Evolutionary conservation across 1,140 invertebrate species (phyloP).

Genomic region (Sipha flava): DNA sequence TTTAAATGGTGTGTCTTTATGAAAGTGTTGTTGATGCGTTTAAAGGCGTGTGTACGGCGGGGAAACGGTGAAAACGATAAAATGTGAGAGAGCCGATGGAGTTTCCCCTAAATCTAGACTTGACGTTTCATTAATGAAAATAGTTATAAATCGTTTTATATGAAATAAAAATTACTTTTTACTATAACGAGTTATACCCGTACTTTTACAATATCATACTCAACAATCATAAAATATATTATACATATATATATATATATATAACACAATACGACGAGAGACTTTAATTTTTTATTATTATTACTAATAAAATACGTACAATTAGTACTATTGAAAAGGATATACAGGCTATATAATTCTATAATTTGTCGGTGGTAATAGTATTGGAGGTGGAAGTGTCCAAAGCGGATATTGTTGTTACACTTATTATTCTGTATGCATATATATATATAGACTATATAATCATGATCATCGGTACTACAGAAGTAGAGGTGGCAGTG

Average conservation of each 20-base stretch:
- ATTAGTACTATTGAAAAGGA: not conserved
- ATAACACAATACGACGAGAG: too few relatives aligned
- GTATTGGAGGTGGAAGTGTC: not conserved
- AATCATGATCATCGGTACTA: not conserved
- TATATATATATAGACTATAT: not conserved
- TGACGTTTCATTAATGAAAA: not conserved
- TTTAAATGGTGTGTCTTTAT: too few relatives aligned
- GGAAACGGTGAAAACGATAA: too few relatives aligned
- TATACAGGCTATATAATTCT: not conserved
- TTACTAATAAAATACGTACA: not conserved
- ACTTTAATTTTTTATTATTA: not conserved
- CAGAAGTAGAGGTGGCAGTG: not conserved
- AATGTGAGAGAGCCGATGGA: not conserved
- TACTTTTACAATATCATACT: too few relatives aligned
- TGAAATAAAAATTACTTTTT: not conserved
- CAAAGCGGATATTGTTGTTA: slow-evolving; percentile 12
- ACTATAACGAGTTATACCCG: not conserved
- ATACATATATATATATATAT: too few relatives aligned
- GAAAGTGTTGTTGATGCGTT: too few relatives aligned
- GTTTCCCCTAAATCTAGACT: not conserved
- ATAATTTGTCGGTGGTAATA: not conserved
- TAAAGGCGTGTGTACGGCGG: too few relatives aligned
- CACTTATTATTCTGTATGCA: not conserved
- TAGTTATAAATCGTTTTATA: not conserved
- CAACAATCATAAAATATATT: too few relatives aligned